Conservation (phyloP, 2,797 vertebrate genomes). For the Nyctalus aviator region DNA sequence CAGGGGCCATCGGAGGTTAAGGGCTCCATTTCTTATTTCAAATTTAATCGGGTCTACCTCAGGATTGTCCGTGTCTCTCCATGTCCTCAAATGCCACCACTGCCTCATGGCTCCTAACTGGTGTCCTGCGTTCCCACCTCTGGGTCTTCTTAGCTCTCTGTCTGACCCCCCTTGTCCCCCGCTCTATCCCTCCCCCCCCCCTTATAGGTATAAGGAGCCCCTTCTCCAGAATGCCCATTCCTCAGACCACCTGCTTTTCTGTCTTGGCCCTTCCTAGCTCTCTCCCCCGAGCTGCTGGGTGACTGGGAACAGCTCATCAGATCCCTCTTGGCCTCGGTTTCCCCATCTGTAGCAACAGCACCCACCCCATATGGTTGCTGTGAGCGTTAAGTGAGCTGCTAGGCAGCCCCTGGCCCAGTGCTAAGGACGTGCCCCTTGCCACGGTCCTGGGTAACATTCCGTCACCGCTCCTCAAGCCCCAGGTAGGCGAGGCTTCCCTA, state of each 20-base stretch:
- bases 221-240: not conserved
- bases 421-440: not conserved
- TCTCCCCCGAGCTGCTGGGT: not conserved
- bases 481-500: not conserved
- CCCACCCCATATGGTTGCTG: fast-evolving
- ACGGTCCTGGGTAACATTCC: not conserved
- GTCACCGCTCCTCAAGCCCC: not conserved
- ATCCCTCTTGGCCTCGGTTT: not conserved
- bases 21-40: not conserved
- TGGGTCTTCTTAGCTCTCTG: not conserved
- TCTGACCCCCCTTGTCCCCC: fast-evolving
- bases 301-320: not conserved
- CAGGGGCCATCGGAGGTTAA: not conserved
- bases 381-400: not conserved
- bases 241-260: not conserved
- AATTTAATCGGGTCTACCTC: fast-evolving
- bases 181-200: fast-evolving
- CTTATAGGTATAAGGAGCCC: not conserved
- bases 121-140: not conserved
- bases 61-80: not conserved
- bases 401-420: fast-evolving
- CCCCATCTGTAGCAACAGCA: not conserved
- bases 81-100: not conserved
- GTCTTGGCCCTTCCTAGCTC: not conserved
- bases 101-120: not conserved